Evolutionary conservation across 2,113 vertebrate genomes (phyloP).

Genomic region (Ardeotis arabs): DNA sequence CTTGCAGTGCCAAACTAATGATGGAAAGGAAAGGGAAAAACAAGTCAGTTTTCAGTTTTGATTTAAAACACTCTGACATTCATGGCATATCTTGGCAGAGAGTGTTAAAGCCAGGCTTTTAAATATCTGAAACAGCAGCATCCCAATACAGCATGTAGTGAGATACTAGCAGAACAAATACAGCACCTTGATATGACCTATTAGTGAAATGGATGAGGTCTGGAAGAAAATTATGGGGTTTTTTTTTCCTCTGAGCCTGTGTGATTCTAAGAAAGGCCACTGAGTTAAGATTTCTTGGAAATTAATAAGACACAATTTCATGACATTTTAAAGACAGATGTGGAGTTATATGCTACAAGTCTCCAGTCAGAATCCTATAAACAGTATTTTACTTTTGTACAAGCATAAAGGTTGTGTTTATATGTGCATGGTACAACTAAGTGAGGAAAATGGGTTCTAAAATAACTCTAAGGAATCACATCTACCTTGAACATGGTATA

Average conservation of each 20-base stretch:
- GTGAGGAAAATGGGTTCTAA: neutral
- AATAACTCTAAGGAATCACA: neutral
- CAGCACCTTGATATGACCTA: neutral
- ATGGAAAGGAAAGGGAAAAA: conserved; percentile 30
- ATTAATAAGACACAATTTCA: neutral
- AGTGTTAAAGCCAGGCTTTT: neutral
- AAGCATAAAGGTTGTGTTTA: neutral
- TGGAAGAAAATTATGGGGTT: neutral
- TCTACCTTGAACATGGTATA: neutral
- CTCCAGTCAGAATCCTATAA: neutral
- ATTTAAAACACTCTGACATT: conserved; percentile 28
- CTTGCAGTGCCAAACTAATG: conserved; percentile 24
- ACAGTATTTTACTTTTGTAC: neutral
- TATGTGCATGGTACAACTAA: neutral
- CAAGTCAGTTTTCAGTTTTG: conserved; percentile 28
- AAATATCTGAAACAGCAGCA: neutral
- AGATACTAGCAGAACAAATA: neutral
- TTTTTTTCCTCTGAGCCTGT: neutral
- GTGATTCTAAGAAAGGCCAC: neutral
- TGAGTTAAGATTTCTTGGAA: neutral
- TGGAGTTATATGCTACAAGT: neutral
- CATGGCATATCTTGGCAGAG: neutral
- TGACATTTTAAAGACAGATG: neutral
- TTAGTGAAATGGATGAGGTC: neutral
- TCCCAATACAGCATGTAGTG: neutral